Conservation (phyloP, 2,888 invertebrate genomes). For the Phyto melanocephala region DNA sequence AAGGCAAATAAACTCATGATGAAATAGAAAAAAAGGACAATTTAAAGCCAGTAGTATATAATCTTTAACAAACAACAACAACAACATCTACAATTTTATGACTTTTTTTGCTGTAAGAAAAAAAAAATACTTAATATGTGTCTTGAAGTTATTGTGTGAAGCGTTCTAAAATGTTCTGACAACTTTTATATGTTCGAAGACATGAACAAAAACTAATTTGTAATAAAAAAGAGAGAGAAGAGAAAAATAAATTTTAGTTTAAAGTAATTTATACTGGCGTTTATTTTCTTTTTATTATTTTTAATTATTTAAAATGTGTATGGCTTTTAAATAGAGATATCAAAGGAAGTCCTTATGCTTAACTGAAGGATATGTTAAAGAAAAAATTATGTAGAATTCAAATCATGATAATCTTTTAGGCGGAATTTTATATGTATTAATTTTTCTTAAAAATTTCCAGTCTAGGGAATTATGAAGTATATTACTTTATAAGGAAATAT, state of each 20-base stretch:
- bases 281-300: not conserved
- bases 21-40: constrained; percentile 3
- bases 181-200: constrained; percentile 38
- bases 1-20: constrained; percentile 58
- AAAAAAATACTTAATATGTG: constrained; percentile 28
- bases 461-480: constrained; percentile 15
- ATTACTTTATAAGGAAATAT: too few species aligned
- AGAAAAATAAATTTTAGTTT: not conserved
- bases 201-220: constrained; percentile 34
- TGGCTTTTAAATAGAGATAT: not conserved
- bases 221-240: not conserved
- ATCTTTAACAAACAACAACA: constrained; percentile 27
- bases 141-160: constrained; percentile 28
- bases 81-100: not conserved
- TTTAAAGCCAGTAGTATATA: not conserved
- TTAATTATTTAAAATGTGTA: not conserved
- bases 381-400: constrained; percentile 13
- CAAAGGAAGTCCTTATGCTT: constrained; percentile 45
- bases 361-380: constrained; percentile 35
- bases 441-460: constrained; percentile 10
- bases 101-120: not conserved
- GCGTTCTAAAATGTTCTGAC: constrained; percentile 20
- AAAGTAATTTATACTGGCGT: not conserved
- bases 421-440: too few species aligned
- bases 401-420: not conserved